Evolutionary conservation across 2,113 vertebrate species (phyloP), one percentile per base, ranked within the genome.

Genomic region (Gambusia holbrooki): DNA sequence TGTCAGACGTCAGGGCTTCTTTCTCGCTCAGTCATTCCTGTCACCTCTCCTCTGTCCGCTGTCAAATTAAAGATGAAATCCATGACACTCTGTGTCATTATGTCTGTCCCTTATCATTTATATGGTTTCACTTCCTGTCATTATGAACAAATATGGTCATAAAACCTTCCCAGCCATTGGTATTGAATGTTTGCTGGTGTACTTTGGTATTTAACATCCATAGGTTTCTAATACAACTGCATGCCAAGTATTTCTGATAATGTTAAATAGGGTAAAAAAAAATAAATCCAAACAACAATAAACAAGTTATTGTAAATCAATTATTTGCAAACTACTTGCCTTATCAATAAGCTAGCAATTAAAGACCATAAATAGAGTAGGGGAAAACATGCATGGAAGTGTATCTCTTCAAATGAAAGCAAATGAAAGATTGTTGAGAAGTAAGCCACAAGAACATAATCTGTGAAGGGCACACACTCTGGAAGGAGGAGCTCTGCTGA

Each of bases 81-180:
- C 13, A 17, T 45, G 73, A 51, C 62, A 74, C n/a, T 12, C 27
- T 60, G 48, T 63, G 48, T 75, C 67, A 70, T 61, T 30, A 51
- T 4, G 11, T 76, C 28, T 74, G 80, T 77, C 65, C 37, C 25
- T 63, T 64, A 19, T 33, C 14, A 64, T 69, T 63, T 28, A 27
- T 64, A 30, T 5, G 76, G 66, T 62, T 76, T 72, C 77, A 77
- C 74, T 12, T 67, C n/a, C 69, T 75, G 65, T 64, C 68, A 54
- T 65, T 71, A 73, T 51, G 67, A 66, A 60, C 10, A 37, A 58
- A 19, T 35, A 10, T 35, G 66, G 28, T 15, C 13, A 30, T 54
- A 61, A 68, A 32, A 71, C 61, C 14, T 32, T 71, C 13, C 42
- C 14, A 71, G 64, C n/a, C 0, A 3, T 80, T 82, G 40, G n/a